These are phyloP conservation scores for Falco cherrug DNA, from an alignment of 2,797 vertebrate genomes.

Conservation along the genomic window DNA sequence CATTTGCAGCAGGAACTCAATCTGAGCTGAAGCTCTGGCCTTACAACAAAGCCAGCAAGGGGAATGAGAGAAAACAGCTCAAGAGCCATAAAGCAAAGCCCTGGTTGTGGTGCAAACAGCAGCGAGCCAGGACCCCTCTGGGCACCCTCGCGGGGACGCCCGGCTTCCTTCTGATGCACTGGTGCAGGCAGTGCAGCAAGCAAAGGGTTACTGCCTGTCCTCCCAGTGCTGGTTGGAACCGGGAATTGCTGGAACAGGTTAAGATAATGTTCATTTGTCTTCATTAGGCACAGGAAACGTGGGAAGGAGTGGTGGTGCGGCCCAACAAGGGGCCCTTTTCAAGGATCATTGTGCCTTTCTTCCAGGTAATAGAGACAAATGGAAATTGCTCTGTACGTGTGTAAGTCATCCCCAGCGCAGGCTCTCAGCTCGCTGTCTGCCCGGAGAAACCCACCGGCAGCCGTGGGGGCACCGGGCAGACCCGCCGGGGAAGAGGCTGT, in stretches of 20 bases:
- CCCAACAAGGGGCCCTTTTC: conserved; percentile 6
- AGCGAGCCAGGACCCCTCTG: rapidly evolving
- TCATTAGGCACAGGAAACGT: background rate
- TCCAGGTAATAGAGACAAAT: background rate
- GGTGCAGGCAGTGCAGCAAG: background rate
- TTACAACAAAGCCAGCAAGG: background rate
- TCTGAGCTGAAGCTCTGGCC: background rate
- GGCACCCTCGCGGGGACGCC: rapidly evolving
- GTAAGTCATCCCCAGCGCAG: background rate
- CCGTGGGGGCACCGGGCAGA: rapidly evolving
- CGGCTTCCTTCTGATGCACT: background rate
- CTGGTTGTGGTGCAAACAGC: rapidly evolving
- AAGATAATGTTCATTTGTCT: background rate
- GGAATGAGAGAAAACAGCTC: background rate
- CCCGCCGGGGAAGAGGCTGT: rapidly evolving
- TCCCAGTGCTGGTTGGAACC: background rate
- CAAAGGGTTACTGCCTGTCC: background rate
- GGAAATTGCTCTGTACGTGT: background rate
- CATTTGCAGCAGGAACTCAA: background rate
- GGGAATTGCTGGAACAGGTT: background rate
- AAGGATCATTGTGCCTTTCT: conserved; percentile 14
- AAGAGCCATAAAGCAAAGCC: background rate
- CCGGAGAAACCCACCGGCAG: background rate
- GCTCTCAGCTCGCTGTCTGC: background rate
- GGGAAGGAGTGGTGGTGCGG: background rate